Evolutionary conservation across 92 coral and sea anemone genomes (phyloP).

Genomic region (Desmophyllum pertusum): DNA sequence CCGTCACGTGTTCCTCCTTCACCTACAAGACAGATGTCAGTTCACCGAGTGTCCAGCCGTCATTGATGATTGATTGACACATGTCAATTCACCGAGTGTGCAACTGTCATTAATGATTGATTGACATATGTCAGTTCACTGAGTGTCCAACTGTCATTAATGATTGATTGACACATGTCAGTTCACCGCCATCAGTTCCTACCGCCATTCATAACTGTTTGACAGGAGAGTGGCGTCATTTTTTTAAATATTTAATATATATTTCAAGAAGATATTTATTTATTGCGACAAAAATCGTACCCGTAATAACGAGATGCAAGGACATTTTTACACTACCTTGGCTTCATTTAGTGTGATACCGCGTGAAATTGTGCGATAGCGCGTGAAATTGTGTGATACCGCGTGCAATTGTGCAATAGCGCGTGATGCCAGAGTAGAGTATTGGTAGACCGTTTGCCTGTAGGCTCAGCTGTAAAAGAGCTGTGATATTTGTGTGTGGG

Average conservation of each 20-base stretch:
- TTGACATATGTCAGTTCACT: not conserved
- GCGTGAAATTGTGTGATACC: not conserved
- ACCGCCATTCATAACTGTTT: not conserved
- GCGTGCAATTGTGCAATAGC: not conserved
- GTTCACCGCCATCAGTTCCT: not conserved
- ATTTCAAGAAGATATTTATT: slow-evolving; percentile 7
- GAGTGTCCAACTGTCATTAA: too few relatives aligned
- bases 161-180: not conserved
- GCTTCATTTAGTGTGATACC: not conserved
- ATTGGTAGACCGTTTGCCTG: not conserved
- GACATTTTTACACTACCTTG: not conserved
- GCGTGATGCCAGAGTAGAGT: not conserved
- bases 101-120: not conserved
- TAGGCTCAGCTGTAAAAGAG: not conserved
- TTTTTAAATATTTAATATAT: not conserved
- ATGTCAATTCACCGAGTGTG: not conserved
- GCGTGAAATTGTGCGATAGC: not conserved
- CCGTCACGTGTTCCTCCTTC: slow-evolving; percentile 69
- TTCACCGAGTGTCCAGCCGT: slow-evolving; percentile 55
- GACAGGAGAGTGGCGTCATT: not conserved
- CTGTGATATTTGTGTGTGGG: not conserved
- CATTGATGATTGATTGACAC: slow-evolving; percentile 1
- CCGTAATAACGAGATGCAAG: not conserved
- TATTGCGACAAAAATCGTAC: not conserved
- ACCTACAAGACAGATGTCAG: slow-evolving; percentile 69